Base-by-base conservation (phyloP, 2,113 vertebrate species). In the Aramus guarauna region DNA sequence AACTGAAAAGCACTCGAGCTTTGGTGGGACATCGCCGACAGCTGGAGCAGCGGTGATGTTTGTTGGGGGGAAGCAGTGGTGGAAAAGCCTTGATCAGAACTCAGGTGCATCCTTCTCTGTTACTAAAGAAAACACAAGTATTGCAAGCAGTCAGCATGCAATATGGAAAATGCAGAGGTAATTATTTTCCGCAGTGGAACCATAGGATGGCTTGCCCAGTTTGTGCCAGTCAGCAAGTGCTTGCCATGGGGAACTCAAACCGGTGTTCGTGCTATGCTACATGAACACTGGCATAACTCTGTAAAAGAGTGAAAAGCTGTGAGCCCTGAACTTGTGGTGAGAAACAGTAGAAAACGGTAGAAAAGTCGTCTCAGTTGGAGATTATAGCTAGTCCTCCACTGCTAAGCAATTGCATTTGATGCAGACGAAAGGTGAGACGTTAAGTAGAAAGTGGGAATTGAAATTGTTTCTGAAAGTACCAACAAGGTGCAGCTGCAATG, bases 361-460 rank as follows among this genome's bases (percentile, higher is more conserved):
- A 90, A 68, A 32, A 73, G 72, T 19, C 83, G 64, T 76, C 68
- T 90, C 73, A 1, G 3, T 7, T 79, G 80, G 85, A 96, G 97
- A 92, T 78, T 91, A 50, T 89, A 43, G 16, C 89, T 60, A 22
- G 69, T 83, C 93, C 92, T 95, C 85, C 76, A 45, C 86, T 78
- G 82, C 84, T 92, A 83, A 96, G 96, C 85, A 68, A 50, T 63
- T 7, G 67, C 19, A 6, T 88, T 96, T 78, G 88, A 83, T 95
- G 75, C 72, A 93, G 96, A 96, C 68, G 1, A 97, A 98, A 98
- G 97, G 97, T 97, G 97, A 96, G 96, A 96, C 89, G 95, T 97
- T 97, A 50, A 96, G 96, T 97, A 95, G 96, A 97, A 98, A 98
- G 98, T 98, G 97, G 98, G 98, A 98, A 98, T 97, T 97, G 98